phyloP scores from a whole-genome alignment of 1,140 invertebrate genomes.

The Ganaspis sp. region DNA sequence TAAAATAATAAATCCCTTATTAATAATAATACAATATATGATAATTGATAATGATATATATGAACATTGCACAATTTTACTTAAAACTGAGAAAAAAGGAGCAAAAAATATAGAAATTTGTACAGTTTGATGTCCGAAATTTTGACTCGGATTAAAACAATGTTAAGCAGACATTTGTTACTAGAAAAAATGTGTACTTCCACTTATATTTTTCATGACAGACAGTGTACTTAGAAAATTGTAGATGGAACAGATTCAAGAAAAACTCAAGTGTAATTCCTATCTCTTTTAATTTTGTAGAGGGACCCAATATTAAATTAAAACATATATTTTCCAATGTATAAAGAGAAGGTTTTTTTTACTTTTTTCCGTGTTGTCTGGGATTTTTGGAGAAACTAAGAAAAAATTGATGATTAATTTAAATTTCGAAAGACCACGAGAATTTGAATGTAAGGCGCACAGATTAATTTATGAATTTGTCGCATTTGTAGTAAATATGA shows the following conservation, averaged over 20 bases:
- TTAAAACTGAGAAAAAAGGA: constrained; percentile 42
- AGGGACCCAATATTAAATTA: constrained; percentile 58
- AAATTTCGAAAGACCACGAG: constrained; percentile 58
- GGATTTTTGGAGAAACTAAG: constrained; percentile 31
- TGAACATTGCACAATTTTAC: constrained; percentile 50
- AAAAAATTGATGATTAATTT: constrained; percentile 27
- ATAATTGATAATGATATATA: no score
- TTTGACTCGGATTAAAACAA: constrained; percentile 12
- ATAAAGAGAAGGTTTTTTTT: constrained; percentile 44
- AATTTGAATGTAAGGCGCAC: no score
- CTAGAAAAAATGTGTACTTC: not conserved
- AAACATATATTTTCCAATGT: constrained; percentile 56
- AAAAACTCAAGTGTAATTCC: not conserved
- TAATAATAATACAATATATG: constrained; percentile 46
- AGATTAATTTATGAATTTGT: constrained; percentile 12
- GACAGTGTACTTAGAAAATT: constrained; percentile 20
- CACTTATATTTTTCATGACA: constrained; percentile 44
- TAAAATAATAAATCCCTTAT: constrained; percentile 31
- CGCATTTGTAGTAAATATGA: constrained; percentile 56
- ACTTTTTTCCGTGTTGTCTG: constrained; percentile 2
- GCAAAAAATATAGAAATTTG: constrained; percentile 53
- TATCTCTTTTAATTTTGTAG: constrained; percentile 47
- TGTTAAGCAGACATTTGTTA: not conserved
- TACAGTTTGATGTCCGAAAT: constrained; percentile 59
- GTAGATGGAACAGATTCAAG: not conserved